Evolutionary conservation across 2,113 vertebrate species (phyloP), one percentile per base, ranked within the genome.

Genomic region (Chaetodon trifascialis): DNA sequence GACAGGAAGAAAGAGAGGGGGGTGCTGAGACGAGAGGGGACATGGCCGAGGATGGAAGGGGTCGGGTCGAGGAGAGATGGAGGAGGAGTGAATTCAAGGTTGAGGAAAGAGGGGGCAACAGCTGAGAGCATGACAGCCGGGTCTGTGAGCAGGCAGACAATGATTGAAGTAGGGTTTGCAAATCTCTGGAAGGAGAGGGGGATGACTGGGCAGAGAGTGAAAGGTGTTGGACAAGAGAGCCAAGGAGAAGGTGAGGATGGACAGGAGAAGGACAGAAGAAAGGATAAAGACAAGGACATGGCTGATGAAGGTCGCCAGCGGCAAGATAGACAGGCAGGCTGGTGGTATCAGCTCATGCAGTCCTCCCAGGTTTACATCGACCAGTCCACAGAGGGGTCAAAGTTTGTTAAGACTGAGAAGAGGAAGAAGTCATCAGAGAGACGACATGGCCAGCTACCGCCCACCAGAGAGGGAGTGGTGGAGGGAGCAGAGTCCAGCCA

Each of bases 301-400:
- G 82, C 74, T 1, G 81, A 93, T 0, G 88, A 90, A 87, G 91
- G 42, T 5, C 38, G 0, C 42, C 92, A 79, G 95, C 92, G 23
- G 72, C 81, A 95, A 88, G 81, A 96, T 89, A 82, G 95, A 52
- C 97, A 99, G 92, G 96, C 97, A 0, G 97, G 97, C 21, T 99
- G 98, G 98, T 99, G 98, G 98, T 98, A 97, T 93, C 98, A 99
- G 93, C 97, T 99, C 54, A 99, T 98, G 98, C 98, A 98, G 93
- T 99, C 97, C 85, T 99, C 98, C 52, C 98, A 99, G 94, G 97
- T 99, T 78, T 99, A 99, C 91, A 98, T 99, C 0, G 97, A 99
- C 60, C 96, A 95, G 38, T 96, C 97, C 0, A 11, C 95, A 0
- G 96, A 97, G 86, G 95, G 95, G 2, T 95, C 96, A 0, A 97